Conservation (phyloP, 2,888 invertebrate species). For the Hemithea aestivaria region DNA sequence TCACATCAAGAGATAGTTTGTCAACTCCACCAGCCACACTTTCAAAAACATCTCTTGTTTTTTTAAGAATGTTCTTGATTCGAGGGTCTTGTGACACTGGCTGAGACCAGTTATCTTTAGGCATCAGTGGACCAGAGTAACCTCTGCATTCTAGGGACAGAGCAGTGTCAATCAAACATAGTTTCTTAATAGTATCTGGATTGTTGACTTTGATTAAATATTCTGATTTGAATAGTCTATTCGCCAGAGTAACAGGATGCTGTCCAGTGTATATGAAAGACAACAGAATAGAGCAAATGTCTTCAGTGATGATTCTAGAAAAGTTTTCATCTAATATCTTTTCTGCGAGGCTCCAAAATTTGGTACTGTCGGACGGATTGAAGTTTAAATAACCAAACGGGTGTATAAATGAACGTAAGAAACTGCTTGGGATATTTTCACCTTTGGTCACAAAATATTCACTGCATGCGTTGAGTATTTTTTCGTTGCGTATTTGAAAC, state of each 20-base stretch:
- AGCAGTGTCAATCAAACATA: conserved; percentile 81
- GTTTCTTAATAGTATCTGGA: conserved; percentile 63
- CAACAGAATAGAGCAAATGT: conserved; percentile 80
- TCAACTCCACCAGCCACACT: conserved; percentile 63
- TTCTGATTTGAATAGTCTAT: conserved; percentile 79
- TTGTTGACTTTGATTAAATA: conserved; percentile 79
- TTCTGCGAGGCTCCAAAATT: conserved; percentile 81
- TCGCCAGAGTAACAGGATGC: conserved; percentile 80
- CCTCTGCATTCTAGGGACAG: conserved; percentile 81
- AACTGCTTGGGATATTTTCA: conserved; percentile 66
- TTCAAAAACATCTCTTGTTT: conserved; percentile 62
- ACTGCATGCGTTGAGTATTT: conserved; percentile 78
- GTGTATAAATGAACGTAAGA: conserved; percentile 77
- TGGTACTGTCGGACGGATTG: conserved; percentile 62
- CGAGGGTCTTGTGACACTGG: conserved; percentile 75
- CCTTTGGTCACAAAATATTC: conserved; percentile 76
- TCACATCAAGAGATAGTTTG: conserved; percentile 69
- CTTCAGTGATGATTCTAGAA: conserved; percentile 75
- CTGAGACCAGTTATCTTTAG: conserved; percentile 72
- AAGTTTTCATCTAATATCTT: conserved; percentile 75
- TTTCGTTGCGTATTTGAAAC: conserved; percentile 76
- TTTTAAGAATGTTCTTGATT: conserved; percentile 69
- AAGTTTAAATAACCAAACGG: conserved; percentile 82
- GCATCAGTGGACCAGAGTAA: conserved; percentile 78
- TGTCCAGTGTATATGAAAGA: conserved; percentile 81